These are phyloP conservation scores for Myotis davidii DNA, from an alignment of 2,113 vertebrate genomes.

Conservation along the genomic window DNA sequence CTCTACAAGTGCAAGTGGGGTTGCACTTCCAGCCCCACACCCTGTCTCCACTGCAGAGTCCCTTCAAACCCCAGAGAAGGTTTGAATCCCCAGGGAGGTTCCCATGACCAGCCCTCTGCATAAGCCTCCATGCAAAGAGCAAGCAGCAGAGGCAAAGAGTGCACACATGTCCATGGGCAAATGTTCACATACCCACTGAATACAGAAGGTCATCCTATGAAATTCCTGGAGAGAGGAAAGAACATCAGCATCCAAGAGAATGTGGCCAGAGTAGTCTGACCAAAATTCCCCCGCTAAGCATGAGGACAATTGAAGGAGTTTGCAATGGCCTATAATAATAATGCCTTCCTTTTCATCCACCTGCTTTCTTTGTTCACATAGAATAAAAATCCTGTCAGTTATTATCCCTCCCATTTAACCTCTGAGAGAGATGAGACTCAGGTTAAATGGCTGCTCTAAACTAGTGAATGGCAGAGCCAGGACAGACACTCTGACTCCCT, in stretches of 20 bases:
- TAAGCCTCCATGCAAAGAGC: background rate
- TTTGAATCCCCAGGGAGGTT: background rate
- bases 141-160: background rate
- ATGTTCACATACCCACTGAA: background rate
- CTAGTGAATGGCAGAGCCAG: background rate
- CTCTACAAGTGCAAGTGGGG: background rate
- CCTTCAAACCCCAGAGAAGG: background rate
- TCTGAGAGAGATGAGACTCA: background rate
- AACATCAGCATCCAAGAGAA: background rate
- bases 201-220: background rate
- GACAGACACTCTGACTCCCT: background rate
- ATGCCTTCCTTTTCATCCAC: background rate
- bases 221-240: background rate
- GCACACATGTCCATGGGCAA: background rate
- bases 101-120: background rate
- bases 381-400: background rate
- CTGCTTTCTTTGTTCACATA: background rate
- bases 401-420: background rate
- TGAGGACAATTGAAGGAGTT: background rate
- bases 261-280: background rate
- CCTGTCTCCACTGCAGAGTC: background rate
- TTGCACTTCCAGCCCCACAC: background rate
- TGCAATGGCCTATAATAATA: background rate
- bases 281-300: background rate
- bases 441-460: background rate